These are phyloP conservation scores for Dendroctonus valens DNA, from an alignment of 1,140 invertebrate genomes.

Conservation along the genomic window DNA sequence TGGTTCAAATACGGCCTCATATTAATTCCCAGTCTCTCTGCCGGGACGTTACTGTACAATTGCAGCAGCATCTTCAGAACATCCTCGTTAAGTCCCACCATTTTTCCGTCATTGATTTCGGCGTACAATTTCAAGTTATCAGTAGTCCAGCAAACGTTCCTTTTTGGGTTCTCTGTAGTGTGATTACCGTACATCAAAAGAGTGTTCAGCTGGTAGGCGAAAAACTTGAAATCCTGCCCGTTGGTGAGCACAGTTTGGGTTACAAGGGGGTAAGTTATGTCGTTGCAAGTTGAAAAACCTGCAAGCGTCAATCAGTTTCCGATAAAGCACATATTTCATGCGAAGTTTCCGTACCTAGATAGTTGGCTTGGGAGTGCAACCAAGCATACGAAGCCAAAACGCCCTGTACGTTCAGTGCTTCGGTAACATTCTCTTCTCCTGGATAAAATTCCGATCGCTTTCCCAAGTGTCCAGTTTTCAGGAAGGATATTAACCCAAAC, in stretches of 20 bases:
- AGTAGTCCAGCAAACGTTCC: constrained; percentile 82
- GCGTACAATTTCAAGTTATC: constrained; percentile 73
- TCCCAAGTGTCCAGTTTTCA: constrained; percentile 60
- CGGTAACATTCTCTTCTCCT: constrained; percentile 57
- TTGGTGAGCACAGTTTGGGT: constrained; percentile 84
- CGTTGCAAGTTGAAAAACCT: constrained; percentile 84
- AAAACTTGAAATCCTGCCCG: constrained; percentile 80
- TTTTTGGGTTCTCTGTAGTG: constrained; percentile 62
- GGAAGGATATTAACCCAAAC: constrained; percentile 74
- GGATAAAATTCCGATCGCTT: constrained; percentile 42
- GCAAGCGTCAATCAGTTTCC: constrained; percentile 3
- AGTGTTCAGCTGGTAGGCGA: constrained; percentile 87
- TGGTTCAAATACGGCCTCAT: constrained; percentile 72
- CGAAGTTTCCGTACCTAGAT: constrained; percentile 53
- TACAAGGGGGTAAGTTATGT: constrained; percentile 83
- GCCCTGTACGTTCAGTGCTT: constrained; percentile 68
- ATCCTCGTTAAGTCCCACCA: constrained; percentile 79
- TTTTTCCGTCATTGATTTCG: constrained; percentile 65
- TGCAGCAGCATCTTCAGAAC: constrained; percentile 72
- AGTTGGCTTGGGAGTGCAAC: constrained; percentile 76
- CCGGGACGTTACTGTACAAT: constrained; percentile 72
- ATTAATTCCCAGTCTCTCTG: constrained; percentile 59
- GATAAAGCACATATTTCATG: background rate
- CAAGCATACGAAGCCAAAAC: constrained; percentile 77
- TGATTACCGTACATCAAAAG: constrained; percentile 62